Conservation (phyloP, 2,888 invertebrate species). For the Dolichomitus sp. region DNA sequence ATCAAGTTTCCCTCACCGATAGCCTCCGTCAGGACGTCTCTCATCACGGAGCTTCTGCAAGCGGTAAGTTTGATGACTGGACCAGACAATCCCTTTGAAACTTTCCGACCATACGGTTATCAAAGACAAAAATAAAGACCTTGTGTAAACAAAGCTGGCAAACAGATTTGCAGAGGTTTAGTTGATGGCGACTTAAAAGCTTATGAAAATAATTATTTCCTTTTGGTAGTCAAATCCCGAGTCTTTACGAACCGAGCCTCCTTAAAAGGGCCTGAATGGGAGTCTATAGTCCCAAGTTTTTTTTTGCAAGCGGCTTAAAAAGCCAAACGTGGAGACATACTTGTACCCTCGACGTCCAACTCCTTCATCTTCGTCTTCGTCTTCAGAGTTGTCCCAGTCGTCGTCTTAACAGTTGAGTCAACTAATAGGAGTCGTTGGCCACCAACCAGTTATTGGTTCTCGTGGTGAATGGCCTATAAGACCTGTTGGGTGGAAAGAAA, state of each 20-base stretch:
- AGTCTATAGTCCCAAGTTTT: background rate
- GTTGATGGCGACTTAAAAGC: background rate
- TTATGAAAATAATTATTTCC: background rate
- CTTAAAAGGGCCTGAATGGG: conserved; percentile 1
- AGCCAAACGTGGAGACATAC: conserved; percentile 12
- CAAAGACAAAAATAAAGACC: conserved; percentile 7
- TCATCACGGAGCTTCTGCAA: conserved; percentile 77
- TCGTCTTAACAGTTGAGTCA: conserved; percentile 44
- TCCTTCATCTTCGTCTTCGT: conserved; percentile 19
- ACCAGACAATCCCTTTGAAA: background rate
- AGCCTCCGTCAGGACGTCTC: conserved; percentile 67
- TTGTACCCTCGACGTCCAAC: conserved; percentile 37
- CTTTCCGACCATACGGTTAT: conserved; percentile 6
- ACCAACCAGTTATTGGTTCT: conserved; percentile 11
- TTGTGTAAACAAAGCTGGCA: conserved; percentile 18
- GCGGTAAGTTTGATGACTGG: conserved; percentile 74
- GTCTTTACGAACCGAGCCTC: background rate
- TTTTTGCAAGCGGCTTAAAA: background rate
- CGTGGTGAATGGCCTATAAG: background rate
- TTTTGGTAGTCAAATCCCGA: no score
- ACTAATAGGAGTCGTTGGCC: background rate
- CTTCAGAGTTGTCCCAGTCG: conserved; percentile 32
- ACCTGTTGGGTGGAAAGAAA: conserved; percentile 21
- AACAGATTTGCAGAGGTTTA: conserved; percentile 7
- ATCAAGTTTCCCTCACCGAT: conserved; percentile 71